Evolutionary conservation across 2,888 invertebrate genomes (phyloP).

Genomic region (Drosophila mettleri): DNA sequence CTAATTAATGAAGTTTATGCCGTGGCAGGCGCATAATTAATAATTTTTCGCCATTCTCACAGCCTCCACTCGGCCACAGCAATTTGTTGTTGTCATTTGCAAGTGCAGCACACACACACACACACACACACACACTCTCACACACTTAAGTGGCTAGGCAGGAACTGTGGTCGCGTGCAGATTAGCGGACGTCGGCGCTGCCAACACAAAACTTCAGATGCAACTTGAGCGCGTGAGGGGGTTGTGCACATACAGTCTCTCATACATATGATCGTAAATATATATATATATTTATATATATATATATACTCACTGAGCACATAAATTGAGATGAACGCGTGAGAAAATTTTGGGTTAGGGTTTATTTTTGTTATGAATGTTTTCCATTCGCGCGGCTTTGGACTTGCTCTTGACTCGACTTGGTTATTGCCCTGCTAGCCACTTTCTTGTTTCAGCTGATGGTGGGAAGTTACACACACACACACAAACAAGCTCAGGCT

Average conservation of each 20-base stretch:
- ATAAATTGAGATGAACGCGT: constrained; percentile 77
- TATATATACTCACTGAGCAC: constrained; percentile 50
- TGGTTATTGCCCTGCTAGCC: constrained; percentile 53
- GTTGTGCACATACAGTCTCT: constrained; percentile 7
- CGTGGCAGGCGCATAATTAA: constrained; percentile 34
- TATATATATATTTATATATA: background rate
- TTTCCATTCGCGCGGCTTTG: constrained; percentile 41
- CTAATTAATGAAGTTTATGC: constrained; percentile 54
- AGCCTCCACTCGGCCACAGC: constrained; percentile 41
- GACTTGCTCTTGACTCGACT: constrained; percentile 29
- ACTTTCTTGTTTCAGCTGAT: constrained; percentile 58
- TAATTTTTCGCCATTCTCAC: constrained; percentile 54
- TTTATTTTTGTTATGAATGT: constrained; percentile 57
- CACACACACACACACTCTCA: constrained; percentile 1
- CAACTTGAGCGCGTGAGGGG: constrained; percentile 20
- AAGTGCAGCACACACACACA: constrained; percentile 22
- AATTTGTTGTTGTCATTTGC: constrained; percentile 40
- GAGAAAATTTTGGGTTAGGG: constrained; percentile 69
- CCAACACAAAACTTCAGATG: constrained; percentile 45
- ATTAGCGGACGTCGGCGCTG: constrained; percentile 52
- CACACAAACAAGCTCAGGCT: constrained; percentile 2
- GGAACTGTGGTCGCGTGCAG: constrained; percentile 71
- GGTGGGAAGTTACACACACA: constrained; percentile 53
- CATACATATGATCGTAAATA: constrained; percentile 14
- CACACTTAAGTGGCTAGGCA: constrained; percentile 18